These are phyloP conservation scores for Drosophila longiperda DNA, from an alignment of 2,888 invertebrate genomes.

Conservation along the genomic window DNA sequence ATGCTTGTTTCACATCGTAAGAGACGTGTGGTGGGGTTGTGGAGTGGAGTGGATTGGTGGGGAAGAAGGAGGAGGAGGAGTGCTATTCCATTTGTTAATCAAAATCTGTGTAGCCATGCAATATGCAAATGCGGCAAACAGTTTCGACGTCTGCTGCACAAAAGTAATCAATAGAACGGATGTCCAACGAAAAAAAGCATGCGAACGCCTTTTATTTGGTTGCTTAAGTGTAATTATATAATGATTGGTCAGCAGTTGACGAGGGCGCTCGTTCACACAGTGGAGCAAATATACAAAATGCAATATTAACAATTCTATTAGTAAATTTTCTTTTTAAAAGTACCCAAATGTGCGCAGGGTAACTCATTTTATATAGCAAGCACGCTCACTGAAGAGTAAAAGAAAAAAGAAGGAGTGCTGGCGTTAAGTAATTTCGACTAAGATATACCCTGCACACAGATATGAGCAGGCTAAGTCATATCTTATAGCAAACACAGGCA, in stretches of 20 bases:
- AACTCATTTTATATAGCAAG: too few species aligned
- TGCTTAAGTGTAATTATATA: conserved; percentile 65
- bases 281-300: conserved; percentile 28
- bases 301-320: too few species aligned
- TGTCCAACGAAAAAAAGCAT: conserved; percentile 17
- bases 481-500: too few species aligned
- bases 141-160: conserved; percentile 11
- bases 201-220: conserved; percentile 47
- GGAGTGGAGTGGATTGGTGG: too few species aligned
- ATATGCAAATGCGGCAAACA: conserved; percentile 54
- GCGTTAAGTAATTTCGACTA: too few species aligned
- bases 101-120: conserved; percentile 56
- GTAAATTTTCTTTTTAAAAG: too few species aligned
- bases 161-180: conserved; percentile 75
- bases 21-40: not conserved
- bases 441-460: too few species aligned
- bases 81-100: conserved; percentile 67
- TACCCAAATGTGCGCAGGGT: too few species aligned
- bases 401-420: too few species aligned
- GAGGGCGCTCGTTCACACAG: conserved; percentile 1
- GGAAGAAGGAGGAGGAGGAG: too few species aligned
- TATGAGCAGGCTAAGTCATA: too few species aligned
- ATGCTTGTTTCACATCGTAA: conserved; percentile 50
- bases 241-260: conserved; percentile 60
- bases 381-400: too few species aligned